Conservation (phyloP, 2,797 vertebrate genomes). For the Propithecus perrieri region DNA sequence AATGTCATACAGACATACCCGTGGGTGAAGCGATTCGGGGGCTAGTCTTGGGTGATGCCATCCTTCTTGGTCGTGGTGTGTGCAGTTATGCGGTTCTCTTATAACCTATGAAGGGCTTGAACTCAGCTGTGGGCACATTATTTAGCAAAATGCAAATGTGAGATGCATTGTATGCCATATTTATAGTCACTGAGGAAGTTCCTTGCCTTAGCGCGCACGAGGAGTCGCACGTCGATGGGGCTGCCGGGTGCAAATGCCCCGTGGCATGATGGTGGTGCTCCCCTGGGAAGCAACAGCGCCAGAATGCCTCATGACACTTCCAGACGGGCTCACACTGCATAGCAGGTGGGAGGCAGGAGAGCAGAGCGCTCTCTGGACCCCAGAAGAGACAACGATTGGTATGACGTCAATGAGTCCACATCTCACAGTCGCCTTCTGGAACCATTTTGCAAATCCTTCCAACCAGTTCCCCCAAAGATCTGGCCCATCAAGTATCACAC, state of each 20-base stretch:
- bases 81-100: not conserved
- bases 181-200: not conserved
- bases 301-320: not conserved
- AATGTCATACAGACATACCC: not conserved
- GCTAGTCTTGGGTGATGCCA: not conserved
- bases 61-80: not conserved
- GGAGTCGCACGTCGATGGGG: accelerated
- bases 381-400: not conserved
- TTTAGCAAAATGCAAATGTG: not conserved
- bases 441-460: not conserved
- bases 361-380: not conserved
- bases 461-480: not conserved
- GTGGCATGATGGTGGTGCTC: accelerated
- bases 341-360: not conserved
- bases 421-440: not conserved
- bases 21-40: not conserved
- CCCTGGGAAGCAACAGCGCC: not conserved
- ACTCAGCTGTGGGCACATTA: not conserved
- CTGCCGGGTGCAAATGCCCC: not conserved
- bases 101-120: not conserved
- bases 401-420: not conserved
- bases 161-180: not conserved
- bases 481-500: not conserved
- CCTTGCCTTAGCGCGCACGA: not conserved
- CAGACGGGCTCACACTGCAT: not conserved